These are phyloP conservation scores for Morinoia aosen DNA, from an alignment of 2,888 invertebrate genomes.

Conservation along the genomic window DNA sequence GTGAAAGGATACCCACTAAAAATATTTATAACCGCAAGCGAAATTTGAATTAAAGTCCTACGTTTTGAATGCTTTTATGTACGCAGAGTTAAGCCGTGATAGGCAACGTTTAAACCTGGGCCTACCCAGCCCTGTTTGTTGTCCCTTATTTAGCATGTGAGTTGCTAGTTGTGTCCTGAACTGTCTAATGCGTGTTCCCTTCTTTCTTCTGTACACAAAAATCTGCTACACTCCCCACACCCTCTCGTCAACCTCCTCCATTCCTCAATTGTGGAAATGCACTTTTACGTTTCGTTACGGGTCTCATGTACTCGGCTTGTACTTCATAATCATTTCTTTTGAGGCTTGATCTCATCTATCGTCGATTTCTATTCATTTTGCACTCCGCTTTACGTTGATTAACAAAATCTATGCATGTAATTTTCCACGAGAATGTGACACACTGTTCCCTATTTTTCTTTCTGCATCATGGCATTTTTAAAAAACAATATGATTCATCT, in stretches of 20 bases:
- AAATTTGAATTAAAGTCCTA: too few relatives aligned
- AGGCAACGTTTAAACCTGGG: background rate
- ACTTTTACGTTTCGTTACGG: background rate
- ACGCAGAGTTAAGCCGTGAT: background rate
- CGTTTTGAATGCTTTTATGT: background rate
- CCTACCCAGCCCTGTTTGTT: background rate
- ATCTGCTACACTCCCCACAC: background rate
- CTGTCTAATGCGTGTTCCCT: background rate
- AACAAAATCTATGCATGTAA: background rate
- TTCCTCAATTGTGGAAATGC: background rate
- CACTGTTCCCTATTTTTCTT: background rate
- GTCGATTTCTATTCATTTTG: background rate
- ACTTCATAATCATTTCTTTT: background rate
- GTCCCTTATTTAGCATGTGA: background rate
- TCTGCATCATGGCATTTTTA: background rate
- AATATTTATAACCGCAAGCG: too few relatives aligned
- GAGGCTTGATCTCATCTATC: background rate
- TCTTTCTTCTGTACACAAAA: constrained; percentile 3
- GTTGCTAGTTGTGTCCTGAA: background rate
- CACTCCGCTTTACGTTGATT: background rate
- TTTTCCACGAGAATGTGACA: background rate
- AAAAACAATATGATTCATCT: background rate
- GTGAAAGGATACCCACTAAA: too few relatives aligned
- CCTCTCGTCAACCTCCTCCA: background rate
- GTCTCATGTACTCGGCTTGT: background rate